A percentile compares a stretch with the other conserved stretches of the same genome.
Evolutionary conservation across 1,140 invertebrate genomes (phyloP).

Genomic region (Chelonus insularis): DNA sequence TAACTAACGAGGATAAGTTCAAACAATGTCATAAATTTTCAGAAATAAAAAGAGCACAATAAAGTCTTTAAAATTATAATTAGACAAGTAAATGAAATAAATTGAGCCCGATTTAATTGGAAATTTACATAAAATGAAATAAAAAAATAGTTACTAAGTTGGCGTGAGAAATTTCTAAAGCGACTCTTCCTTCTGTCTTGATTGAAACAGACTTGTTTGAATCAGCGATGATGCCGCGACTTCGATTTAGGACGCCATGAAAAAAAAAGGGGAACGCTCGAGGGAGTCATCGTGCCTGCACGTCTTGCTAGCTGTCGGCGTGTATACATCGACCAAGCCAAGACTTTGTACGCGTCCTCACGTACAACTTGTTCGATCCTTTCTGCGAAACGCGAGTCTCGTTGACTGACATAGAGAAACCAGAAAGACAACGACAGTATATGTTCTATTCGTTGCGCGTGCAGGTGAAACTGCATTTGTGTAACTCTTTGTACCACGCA

Average conservation of each 20-base stretch:
- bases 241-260: conserved; percentile 3
- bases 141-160: no score
- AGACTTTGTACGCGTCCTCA: conserved; percentile 48
- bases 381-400: conserved; percentile 52
- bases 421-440: not conserved
- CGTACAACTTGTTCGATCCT: conserved; percentile 50
- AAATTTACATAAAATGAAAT: no score
- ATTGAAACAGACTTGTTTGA: conserved; percentile 2
- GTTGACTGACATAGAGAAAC: conserved; percentile 38
- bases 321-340: not conserved
- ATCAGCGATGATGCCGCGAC: conserved; percentile 14
- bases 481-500: not conserved
- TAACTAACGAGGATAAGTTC: no score
- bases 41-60: no score
- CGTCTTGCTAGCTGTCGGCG: conserved; percentile 15
- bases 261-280: conserved; percentile 9
- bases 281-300: conserved; percentile 23
- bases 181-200: not conserved
- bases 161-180: conserved; percentile 3
- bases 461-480: conserved; percentile 3
- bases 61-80: no score
- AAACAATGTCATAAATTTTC: no score
- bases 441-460: conserved; percentile 26
- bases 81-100: no score
- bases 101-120: no score